Evolutionary conservation across 2,888 invertebrate species (phyloP), one percentile per base, ranked within the genome.

Genomic region (Magallana nippona): DNA sequence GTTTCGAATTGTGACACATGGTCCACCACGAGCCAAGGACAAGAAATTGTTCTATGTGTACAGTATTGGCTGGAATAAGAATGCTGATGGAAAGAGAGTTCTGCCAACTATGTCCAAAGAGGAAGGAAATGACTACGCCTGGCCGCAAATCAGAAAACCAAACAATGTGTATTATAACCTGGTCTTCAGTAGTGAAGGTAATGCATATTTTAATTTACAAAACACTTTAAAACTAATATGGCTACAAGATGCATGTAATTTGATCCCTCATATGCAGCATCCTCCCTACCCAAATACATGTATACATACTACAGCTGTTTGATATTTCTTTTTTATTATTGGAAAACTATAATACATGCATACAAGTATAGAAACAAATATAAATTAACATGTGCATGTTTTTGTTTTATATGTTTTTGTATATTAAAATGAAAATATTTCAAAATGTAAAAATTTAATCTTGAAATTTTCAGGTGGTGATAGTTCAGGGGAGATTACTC

Each of bases 41-140:
- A 93, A 93, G 87, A 91, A 91, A 80, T 82, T 93, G 17, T 93
- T 89, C 85, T 93, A 93, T 87, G 93, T 93, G 60, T 93, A 91
- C 87, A 92, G 93, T 10, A 90, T 88, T 81, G 92, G 93, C 8
- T 88, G 90, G 88, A 87, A 90, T 83, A 90, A 89, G 5, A 78
- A 83, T 79, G 81, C 84, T 55, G 92, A 91, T 86, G 90, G 91
- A 11, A 82, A 86, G 19, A 79, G 85, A 71, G 84, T 86, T n/a
- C 84, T 87, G 55, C 91, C 91, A 10, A 89, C 89, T 15, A 83
- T 84, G 56, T 88, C 90, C 10, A 86, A 84, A 63, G 88, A 89
- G 17, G 88, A 88, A 80, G 88, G 89, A 2, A 85, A 79, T 15
- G 91, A 91, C 80, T 91, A 89, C 81, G 88, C 89, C n/a, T 91